Evolutionary conservation across 1,140 invertebrate genomes (phyloP), one percentile per base, ranked within the genome.

Genomic region (Rhizoglyphus robini): DNA sequence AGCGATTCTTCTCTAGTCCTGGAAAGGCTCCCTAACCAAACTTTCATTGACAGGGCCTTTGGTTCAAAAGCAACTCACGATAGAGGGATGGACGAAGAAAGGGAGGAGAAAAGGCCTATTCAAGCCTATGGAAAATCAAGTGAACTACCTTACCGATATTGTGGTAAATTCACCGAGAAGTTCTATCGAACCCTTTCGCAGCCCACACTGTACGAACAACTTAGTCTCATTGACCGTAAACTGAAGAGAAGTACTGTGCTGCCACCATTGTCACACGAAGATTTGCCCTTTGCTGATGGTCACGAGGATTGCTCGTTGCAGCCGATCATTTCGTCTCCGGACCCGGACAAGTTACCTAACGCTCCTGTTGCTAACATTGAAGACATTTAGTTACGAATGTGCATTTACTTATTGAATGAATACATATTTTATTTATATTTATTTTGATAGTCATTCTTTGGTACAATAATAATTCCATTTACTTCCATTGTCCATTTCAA

Each of bases 121-220:
- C n/a, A n/a, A n/a, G n/a, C n/a, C n/a, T n/a, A n/a, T n/a, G n/a
- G n/a, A n/a, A n/a, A n/a, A n/a, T n/a, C n/a, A n/a, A n/a, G n/a
- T n/a, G n/a, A 20, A 51, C 58, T 29, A 27, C 15, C 58, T 11
- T 60, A 60, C 29, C 63, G 63, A 15, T 64, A 64, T 38, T 48
- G 1, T 30, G 63, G 63, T 49, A 15, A 31, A 18, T 64, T 64
- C 27, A 64, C 63, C 23, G 63, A 64, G 41, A 64, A 64, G 46
- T 48, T 64, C n/a, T 64, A 48, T 38, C 63, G 63, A 4, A 27
- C 63, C 23, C 63, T 20, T 18, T 64, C 63, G 18, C 63, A 64
- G 46, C 63, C 63, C 25, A 64, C 20, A 20, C n/a, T 64, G 23
- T 60, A 23, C 2, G 3, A 3, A 46, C 58, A 60, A 46, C 13